Evolutionary conservation across 2,113 vertebrate species (phyloP).

Genomic region (Toxotes jaculatrix): DNA sequence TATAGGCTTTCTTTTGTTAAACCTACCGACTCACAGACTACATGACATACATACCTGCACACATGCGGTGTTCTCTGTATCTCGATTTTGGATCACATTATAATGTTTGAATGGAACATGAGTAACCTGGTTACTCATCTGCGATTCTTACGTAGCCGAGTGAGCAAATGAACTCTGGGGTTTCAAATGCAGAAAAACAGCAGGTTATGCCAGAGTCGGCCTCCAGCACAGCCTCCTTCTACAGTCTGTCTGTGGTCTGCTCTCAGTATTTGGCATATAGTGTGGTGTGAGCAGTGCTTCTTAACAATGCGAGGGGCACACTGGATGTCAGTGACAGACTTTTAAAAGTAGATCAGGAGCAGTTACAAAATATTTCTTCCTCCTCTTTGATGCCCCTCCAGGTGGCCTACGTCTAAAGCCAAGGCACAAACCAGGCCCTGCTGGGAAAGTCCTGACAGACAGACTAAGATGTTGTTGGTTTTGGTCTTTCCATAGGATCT

Average conservation of each 20-base stretch:
- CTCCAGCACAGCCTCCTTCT: no score
- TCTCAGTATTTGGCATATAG: no score
- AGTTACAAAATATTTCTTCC: not conserved
- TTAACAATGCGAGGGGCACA: not conserved
- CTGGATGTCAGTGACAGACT: not conserved
- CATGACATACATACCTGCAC: not conserved
- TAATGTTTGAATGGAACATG: not conserved
- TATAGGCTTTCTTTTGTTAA: not conserved
- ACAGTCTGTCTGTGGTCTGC: no score
- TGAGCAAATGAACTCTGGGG: no score
- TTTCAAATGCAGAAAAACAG: no score
- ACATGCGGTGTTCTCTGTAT: not conserved
- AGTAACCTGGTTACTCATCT: no score
- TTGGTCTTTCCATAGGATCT: slow-evolving; percentile 12
- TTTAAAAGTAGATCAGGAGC: not conserved
- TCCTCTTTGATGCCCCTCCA: not conserved
- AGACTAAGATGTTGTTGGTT: not conserved
- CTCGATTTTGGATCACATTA: not conserved
- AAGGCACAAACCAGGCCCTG: not conserved
- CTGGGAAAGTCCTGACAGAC: not conserved
- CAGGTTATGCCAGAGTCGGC: not conserved
- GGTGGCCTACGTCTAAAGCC: not conserved
- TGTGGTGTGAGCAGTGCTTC: no score
- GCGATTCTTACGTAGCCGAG: no score
- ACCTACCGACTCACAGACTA: not conserved